A percentile compares a stretch with the other conserved stretches of the same genome.
These are phyloP conservation scores for Atrichornis clamosus DNA, from an alignment of 2,113 vertebrate genomes.

Conservation along the genomic window DNA sequence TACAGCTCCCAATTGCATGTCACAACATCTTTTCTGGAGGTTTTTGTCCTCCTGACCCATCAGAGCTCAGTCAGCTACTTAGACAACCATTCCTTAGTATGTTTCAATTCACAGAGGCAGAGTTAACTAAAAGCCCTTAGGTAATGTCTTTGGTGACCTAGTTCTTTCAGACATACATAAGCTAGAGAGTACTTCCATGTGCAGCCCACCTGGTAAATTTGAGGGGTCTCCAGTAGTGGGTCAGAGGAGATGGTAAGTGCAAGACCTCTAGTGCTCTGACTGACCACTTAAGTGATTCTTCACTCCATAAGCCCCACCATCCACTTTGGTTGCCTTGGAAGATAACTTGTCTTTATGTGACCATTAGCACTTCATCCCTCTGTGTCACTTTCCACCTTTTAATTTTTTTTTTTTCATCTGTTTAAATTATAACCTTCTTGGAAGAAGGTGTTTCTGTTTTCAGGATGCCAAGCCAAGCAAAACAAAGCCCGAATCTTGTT, in stretches of 20 bases:
- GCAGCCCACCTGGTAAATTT: neutral
- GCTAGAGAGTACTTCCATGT: neutral
- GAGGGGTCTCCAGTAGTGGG: neutral
- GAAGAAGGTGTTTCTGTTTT: neutral
- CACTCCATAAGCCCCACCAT: neutral
- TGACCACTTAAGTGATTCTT: neutral
- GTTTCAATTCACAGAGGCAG: neutral
- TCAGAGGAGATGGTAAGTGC: neutral
- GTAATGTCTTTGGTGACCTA: neutral
- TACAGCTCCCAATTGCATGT: accelerated
- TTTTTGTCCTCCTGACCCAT: neutral
- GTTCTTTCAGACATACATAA: neutral
- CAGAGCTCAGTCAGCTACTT: neutral
- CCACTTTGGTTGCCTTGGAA: neutral
- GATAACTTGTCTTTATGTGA: neutral
- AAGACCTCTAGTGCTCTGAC: neutral
- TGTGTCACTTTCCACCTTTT: neutral
- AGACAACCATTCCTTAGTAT: neutral
- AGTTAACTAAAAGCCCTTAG: neutral
- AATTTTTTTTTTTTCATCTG: neutral
- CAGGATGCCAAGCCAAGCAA: neutral
- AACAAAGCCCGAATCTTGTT: neutral
- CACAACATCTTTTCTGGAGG: accelerated
- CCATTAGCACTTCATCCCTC: neutral
- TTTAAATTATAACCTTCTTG: neutral